Conservation (phyloP, 1,140 invertebrate genomes). For the Lethrus apterus region DNA sequence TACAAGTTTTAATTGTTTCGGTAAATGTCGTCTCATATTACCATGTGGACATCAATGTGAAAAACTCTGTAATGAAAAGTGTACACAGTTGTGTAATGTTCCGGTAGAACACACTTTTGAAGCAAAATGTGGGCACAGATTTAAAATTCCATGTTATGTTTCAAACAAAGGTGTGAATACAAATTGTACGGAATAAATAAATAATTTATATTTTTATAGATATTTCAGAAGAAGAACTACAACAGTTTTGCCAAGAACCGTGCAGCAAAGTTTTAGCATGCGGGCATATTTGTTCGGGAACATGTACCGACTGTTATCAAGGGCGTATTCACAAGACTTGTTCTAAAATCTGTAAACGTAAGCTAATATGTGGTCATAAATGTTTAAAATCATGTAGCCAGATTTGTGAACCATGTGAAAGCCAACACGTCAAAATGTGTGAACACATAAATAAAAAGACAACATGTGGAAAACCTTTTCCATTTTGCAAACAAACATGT, state of each 20-base stretch:
- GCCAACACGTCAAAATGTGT: constrained; percentile 51
- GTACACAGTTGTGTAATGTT: constrained; percentile 36
- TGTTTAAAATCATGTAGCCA: constrained; percentile 54
- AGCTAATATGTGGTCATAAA: constrained; percentile 57
- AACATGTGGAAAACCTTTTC: constrained; percentile 53
- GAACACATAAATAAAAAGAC: constrained; percentile 47
- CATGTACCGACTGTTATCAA: constrained; percentile 51
- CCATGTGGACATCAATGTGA: constrained; percentile 44
- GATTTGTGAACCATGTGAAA: constrained; percentile 54
- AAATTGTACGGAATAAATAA: too few species aligned
- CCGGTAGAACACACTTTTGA: constrained; percentile 22
- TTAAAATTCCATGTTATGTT: constrained; percentile 39
- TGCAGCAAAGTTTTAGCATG: constrained; percentile 47
- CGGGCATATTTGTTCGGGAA: constrained; percentile 50
- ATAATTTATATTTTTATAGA: too few species aligned
- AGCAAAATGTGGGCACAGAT: constrained; percentile 42
- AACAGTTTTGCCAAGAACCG: constrained; percentile 44
- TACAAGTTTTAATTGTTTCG: constrained; percentile 31
- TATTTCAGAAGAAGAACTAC: too few species aligned
- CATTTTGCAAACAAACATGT: constrained; percentile 47
- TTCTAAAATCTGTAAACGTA: constrained; percentile 48
- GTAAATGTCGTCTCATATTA: constrained; percentile 36
- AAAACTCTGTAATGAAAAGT: constrained; percentile 35
- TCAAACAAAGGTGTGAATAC: constrained; percentile 16
- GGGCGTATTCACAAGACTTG: constrained; percentile 57